These are phyloP conservation scores for Hippocampus abdominalis DNA, from an alignment of 2,113 vertebrate species.

Conservation along the genomic window DNA sequence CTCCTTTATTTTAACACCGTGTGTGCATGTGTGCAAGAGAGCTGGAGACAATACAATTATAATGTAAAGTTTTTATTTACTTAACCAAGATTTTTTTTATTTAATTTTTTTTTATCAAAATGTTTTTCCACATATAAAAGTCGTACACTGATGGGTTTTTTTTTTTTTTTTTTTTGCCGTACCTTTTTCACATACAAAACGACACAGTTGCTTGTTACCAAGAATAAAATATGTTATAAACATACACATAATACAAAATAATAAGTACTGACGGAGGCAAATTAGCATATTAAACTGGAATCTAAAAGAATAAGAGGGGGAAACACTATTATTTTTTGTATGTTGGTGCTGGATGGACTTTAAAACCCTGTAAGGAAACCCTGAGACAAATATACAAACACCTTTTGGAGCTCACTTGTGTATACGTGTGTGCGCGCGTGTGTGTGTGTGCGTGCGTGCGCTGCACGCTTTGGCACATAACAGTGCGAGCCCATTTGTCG, in stretches of 20 bases:
- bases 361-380: constrained; percentile 55
- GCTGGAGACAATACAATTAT: neutral
- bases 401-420: constrained; percentile 11
- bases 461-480: constrained; percentile 39
- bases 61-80: constrained; percentile 18
- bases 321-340: constrained; percentile 3
- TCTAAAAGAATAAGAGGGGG: neutral
- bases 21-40: neutral
- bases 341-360: constrained; percentile 21
- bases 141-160: constrained; percentile 17
- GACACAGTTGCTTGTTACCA: constrained; percentile 35
- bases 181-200: constrained; percentile 15
- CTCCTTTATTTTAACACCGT: neutral
- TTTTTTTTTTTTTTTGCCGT: neutral
- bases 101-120: constrained; percentile 62
- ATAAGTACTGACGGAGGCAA: constrained; percentile 57
- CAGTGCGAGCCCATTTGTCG: constrained; percentile 16
- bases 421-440: neutral
- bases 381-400: constrained; percentile 52
- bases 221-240: constrained; percentile 55
- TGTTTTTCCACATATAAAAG: constrained; percentile 56
- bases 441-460: neutral
- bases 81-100: constrained; percentile 24
- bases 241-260: constrained; percentile 29
- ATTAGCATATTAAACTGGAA: constrained; percentile 61